Percentiles rank a stretch among this genome's conserved stretches.
phyloP scores from a whole-genome alignment of 2,113 vertebrate species.

The Oreotrochilus melanogaster region DNA sequence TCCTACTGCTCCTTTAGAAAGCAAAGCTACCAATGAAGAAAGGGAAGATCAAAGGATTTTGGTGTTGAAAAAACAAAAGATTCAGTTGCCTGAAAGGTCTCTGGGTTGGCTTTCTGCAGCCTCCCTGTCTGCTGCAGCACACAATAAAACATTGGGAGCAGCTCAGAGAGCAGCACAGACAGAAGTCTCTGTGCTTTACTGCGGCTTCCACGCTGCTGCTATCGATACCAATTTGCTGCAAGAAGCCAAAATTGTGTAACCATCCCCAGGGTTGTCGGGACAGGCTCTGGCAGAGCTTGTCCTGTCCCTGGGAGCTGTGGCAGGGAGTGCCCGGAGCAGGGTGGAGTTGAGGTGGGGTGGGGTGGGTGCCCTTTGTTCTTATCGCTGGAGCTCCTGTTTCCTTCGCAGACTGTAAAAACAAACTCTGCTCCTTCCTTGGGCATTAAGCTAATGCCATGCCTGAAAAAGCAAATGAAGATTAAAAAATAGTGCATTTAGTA shows the following conservation, averaged over 20 bases:
- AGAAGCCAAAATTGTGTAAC: accelerated
- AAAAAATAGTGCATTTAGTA: too few relatives aligned
- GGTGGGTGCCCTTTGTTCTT: background rate
- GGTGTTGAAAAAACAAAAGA: background rate
- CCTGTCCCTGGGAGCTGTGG: background rate
- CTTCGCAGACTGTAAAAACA: background rate
- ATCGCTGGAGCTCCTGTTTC: background rate
- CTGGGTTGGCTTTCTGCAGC: background rate
- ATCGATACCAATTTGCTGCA: background rate
- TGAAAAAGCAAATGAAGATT: background rate
- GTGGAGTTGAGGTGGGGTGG: background rate
- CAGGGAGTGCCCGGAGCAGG: background rate
- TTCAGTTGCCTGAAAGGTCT: background rate
- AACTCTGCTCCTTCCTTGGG: accelerated
- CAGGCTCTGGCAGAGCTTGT: background rate
- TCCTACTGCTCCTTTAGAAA: background rate
- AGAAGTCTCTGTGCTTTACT: background rate
- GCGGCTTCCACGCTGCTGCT: background rate
- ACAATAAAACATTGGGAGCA: background rate
- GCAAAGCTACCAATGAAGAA: background rate
- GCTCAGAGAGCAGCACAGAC: accelerated
- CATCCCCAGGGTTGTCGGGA: accelerated
- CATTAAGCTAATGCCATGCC: accelerated
- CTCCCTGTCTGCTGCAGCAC: background rate
- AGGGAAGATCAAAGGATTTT: too few relatives aligned